Base-by-base conservation (phyloP, 2,888 invertebrate genomes). In the Leptothorax acervorum region DNA sequence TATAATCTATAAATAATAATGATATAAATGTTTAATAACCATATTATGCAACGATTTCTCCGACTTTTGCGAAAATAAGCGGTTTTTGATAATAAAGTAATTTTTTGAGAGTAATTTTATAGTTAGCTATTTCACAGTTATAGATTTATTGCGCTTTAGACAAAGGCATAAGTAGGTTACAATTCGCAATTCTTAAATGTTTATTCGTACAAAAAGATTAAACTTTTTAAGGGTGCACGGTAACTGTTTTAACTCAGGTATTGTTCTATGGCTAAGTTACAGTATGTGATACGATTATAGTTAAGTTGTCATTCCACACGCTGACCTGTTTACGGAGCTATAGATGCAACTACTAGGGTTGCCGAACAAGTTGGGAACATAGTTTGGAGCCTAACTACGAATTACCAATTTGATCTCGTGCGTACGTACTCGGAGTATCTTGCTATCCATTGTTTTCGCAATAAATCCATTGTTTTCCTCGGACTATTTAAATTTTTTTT, bases 361-460 rank as follows among this genome's bases (percentile, higher is more conserved):
- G 85, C 68, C 65, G 76, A 87, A 85, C 82, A 86, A 89, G 89
- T 89, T 89, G 79, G 83, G 81, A 82, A 84, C 85, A 78, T 84
- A 84, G 87, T 89, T 89, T 79, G 63, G 53, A 78, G 60, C 68
- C 85, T 86, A 73, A 85, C 86, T 82, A 75, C 84, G 79, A 87
- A 89, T 89, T 89, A 86, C 86, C 66, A 89, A 84, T 86, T 76
- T 66, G 84, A 89, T 85, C 84, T 82, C 63, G 45, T 85, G 84
- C 82, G 75, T 87, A 83, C 57, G 23, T 71, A 31, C 9, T 79
- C 39, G 31, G 12, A 66, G 42, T 79, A 78, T n/a, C 62, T 83
- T 65, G 45, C 55, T 83, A 85, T 85, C 82, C 68, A 63, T 73
- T 88, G 86, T 89, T 84, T 83, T 65, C 85, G 51, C 57, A 73